Conservation (phyloP, 2,888 invertebrate species). For the Abscondita cerata region DNA sequence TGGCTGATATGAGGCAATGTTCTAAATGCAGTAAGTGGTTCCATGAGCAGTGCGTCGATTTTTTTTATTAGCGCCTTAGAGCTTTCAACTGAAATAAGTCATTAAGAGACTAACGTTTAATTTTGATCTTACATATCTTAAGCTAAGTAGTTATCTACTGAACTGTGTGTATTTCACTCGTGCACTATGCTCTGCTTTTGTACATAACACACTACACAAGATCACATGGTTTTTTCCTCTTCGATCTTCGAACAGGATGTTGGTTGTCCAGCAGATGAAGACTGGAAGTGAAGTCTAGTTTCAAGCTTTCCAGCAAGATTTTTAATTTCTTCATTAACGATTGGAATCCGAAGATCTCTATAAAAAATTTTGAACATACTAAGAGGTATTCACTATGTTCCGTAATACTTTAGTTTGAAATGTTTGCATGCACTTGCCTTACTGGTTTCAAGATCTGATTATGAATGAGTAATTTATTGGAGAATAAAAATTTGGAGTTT, state of each 20-base stretch:
- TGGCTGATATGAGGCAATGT: neutral
- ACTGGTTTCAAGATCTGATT: slow-evolving; percentile 5
- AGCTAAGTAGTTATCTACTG: too few species aligned
- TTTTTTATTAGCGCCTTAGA: too few species aligned
- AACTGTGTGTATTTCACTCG: slow-evolving; percentile 1
- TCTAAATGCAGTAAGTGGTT: too few species aligned
- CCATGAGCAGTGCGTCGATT: too few species aligned
- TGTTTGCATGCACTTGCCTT: slow-evolving; percentile 6
- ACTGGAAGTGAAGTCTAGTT: neutral
- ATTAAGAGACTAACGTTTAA: too few species aligned
- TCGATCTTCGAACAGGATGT: neutral
- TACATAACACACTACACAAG: neutral
- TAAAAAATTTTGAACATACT: slow-evolving; percentile 6
- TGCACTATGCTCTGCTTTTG: slow-evolving; percentile 9
- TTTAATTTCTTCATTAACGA: neutral
- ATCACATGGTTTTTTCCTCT: slow-evolving; percentile 5
- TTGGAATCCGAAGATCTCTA: slow-evolving; percentile 1
- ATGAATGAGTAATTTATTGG: neutral
- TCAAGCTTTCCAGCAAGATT: neutral
- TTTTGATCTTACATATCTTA: too few species aligned
- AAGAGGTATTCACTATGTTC: neutral
- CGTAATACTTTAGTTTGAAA: slow-evolving; percentile 7
- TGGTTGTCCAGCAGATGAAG: slow-evolving; percentile 1
- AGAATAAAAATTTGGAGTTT: slow-evolving; percentile 4
- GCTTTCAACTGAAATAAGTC: too few species aligned